Conservation (phyloP, 1,140 invertebrate genomes). For the Drosophila tani region DNA sequence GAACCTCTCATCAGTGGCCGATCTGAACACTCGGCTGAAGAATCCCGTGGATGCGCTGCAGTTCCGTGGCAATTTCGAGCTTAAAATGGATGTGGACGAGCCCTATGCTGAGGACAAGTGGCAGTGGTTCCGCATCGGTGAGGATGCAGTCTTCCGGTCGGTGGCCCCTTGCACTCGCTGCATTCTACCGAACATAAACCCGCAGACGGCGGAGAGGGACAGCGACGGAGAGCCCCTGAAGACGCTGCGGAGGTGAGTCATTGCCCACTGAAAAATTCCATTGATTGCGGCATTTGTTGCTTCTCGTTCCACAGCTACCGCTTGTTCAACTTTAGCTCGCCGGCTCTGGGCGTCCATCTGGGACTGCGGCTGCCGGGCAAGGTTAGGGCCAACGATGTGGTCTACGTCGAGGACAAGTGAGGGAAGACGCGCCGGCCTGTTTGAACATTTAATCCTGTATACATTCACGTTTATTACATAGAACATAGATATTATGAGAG, state of each 20-base stretch:
- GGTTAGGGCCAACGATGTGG: slow-evolving; percentile 69
- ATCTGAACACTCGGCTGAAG: slow-evolving; percentile 84
- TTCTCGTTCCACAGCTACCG: slow-evolving; percentile 63
- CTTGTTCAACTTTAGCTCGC: slow-evolving; percentile 60
- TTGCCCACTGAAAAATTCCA: not conserved
- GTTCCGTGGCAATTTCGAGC: slow-evolving; percentile 86
- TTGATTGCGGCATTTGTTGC: not conserved
- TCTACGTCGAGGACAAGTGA: slow-evolving; percentile 73
- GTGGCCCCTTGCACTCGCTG: slow-evolving; percentile 86
- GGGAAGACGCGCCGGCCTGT: not conserved
- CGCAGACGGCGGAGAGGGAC: slow-evolving; percentile 86
- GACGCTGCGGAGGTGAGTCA: slow-evolving; percentile 83
- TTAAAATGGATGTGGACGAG: slow-evolving; percentile 84
- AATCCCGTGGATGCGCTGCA: slow-evolving; percentile 85
- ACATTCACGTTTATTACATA: slow-evolving; percentile 68
- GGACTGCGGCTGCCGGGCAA: slow-evolving; percentile 66
- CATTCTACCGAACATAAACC: slow-evolving; percentile 87
- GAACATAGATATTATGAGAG: slow-evolving; percentile 69
- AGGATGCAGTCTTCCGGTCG: slow-evolving; percentile 80
- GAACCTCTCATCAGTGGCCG: slow-evolving; percentile 85
- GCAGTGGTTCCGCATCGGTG: slow-evolving; percentile 85
- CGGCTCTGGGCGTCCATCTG: slow-evolving; percentile 78
- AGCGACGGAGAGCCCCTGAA: slow-evolving; percentile 86
- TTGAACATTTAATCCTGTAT: slow-evolving; percentile 53
- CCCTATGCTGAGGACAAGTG: slow-evolving; percentile 86